These are phyloP conservation scores for Episyrphus balteatus DNA, from an alignment of 1,140 invertebrate genomes.

Conservation along the genomic window DNA sequence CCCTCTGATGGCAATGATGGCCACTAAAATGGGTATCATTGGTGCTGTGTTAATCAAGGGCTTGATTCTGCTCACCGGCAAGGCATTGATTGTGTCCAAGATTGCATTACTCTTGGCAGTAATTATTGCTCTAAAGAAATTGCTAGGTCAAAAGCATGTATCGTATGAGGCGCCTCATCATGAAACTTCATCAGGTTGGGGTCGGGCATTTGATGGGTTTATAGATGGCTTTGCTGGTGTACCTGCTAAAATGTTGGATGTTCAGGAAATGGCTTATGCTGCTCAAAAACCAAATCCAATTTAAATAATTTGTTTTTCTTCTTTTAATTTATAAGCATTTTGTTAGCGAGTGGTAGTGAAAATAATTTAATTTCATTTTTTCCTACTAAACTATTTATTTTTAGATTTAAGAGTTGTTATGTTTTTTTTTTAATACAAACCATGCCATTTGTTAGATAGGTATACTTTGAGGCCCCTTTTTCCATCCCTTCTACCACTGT, in stretches of 20 bases:
- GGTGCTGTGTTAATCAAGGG: slow-evolving; percentile 69
- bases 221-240: slow-evolving; percentile 29
- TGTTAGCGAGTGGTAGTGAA: slow-evolving; percentile 5
- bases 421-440: not conserved
- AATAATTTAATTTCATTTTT: slow-evolving; percentile 5
- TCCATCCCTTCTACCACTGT: too few relatives aligned
- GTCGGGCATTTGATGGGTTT: slow-evolving; percentile 44
- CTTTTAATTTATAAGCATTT: not conserved
- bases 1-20: slow-evolving; percentile 59
- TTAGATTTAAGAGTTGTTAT: not conserved
- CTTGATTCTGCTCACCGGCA: slow-evolving; percentile 67
- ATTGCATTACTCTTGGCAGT: slow-evolving; percentile 64
- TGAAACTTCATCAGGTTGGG: slow-evolving; percentile 49
- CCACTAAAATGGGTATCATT: slow-evolving; percentile 66
- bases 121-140: slow-evolving; percentile 70
- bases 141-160: slow-evolving; percentile 62
- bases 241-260: slow-evolving; percentile 36
- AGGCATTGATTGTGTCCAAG: slow-evolving; percentile 71
- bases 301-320: not conserved
- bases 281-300: slow-evolving; percentile 39
- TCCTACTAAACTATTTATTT: slow-evolving; percentile 17
- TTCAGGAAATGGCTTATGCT: slow-evolving; percentile 53
- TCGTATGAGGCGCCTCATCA: slow-evolving; percentile 59
- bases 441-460: too few relatives aligned
- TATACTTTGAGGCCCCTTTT: too few relatives aligned